phyloP scores from a whole-genome alignment of 2,113 vertebrate species.

The Thunnus maccoyii region DNA sequence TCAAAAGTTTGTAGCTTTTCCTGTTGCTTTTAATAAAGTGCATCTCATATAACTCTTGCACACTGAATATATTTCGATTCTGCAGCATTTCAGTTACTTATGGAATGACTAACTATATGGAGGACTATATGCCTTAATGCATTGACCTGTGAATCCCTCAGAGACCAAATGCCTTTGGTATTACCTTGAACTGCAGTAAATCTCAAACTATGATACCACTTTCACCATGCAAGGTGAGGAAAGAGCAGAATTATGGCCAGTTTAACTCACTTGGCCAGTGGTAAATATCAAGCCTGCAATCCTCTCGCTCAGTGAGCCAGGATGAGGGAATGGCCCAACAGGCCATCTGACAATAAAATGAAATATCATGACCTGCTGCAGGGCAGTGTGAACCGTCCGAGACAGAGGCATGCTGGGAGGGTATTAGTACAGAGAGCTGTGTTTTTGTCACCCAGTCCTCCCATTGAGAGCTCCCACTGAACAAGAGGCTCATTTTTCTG shows the following conservation, averaged over 20 bases:
- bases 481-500: conserved; percentile 19
- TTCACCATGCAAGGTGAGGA: conserved; percentile 22
- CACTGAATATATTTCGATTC: neutral
- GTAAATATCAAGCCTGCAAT: conserved; percentile 74
- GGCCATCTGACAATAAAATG: conserved; percentile 66
- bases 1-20: conserved; percentile 24
- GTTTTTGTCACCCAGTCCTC: conserved; percentile 61
- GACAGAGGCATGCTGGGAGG: conserved; percentile 66
- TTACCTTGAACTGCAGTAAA: conserved; percentile 32
- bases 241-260: conserved; percentile 26
- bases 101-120: too few species aligned
- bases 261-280: conserved; percentile 65
- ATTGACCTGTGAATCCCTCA: conserved; percentile 5
- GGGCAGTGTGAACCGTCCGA: conserved; percentile 53
- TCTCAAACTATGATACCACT: conserved; percentile 23
- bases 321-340: conserved; percentile 68
- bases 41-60: conserved; percentile 5
- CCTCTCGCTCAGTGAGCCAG: conserved; percentile 53
- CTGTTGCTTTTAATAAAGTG: neutral
- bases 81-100: conserved; percentile 14
- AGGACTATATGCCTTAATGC: neutral
- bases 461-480: conserved; percentile 43
- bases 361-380: conserved; percentile 71
- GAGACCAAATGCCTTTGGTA: neutral
- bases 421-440: conserved; percentile 71